Evolutionary conservation across 2,113 vertebrate species (phyloP).

Genomic region (Martes martes): DNA sequence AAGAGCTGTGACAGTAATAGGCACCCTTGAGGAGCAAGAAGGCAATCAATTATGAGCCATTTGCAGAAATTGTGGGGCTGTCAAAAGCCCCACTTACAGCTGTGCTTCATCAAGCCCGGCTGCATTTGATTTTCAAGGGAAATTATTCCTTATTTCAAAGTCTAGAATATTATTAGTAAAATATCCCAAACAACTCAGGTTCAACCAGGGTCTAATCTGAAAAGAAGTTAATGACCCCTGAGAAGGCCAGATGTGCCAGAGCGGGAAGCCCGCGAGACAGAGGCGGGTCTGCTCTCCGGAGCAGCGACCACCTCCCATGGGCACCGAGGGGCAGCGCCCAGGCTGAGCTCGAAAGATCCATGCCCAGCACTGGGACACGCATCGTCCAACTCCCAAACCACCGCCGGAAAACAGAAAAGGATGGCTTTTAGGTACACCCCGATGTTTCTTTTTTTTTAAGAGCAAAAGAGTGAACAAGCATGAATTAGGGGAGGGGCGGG

Average conservation of each 20-base stretch:
- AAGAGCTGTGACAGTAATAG: constrained; percentile 85
- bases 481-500: accelerated
- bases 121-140: constrained; percentile 63
- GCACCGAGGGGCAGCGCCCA: accelerated
- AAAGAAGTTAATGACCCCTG: constrained; percentile 42
- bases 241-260: neutral
- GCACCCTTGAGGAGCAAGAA: constrained; percentile 77
- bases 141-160: constrained; percentile 61
- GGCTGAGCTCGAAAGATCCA: neutral
- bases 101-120: constrained; percentile 70
- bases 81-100: constrained; percentile 78
- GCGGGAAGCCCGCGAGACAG: neutral
- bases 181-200: constrained; percentile 45
- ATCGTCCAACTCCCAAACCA: neutral
- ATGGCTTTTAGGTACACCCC: neutral
- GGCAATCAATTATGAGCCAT: constrained; percentile 84
- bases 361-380: accelerated
- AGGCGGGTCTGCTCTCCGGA: neutral
- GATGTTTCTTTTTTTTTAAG: neutral
- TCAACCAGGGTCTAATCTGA: constrained; percentile 49
- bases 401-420: neutral
- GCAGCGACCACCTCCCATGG: neutral
- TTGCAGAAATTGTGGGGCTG: constrained; percentile 83
- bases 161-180: constrained; percentile 59
- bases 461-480: neutral